A percentile compares a stretch with the other conserved stretches of the same genome.
Evolutionary conservation across 2,888 invertebrate genomes (phyloP).

Genomic region (Rotaria socialis): DNA sequence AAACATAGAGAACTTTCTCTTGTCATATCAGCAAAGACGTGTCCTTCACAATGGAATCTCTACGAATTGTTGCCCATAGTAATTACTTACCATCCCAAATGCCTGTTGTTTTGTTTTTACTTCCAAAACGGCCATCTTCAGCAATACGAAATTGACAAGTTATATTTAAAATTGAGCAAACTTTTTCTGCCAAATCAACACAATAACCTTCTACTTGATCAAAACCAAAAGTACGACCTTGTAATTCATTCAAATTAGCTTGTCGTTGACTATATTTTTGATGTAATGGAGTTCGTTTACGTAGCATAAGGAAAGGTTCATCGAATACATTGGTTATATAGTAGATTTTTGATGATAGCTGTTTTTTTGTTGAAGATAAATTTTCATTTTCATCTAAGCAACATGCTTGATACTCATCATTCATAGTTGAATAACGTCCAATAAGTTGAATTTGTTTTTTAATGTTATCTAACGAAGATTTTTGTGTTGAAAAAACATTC

Average conservation of each 20-base stretch:
- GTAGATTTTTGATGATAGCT: not conserved
- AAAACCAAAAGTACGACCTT: not conserved
- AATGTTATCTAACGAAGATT: not conserved
- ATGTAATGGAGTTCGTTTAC: not conserved
- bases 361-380: not conserved
- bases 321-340: conserved; percentile 18
- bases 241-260: not conserved
- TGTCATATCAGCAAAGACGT: too few species aligned
- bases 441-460: not conserved
- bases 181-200: conserved; percentile 79
- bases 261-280: not conserved
- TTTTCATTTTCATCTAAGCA: not conserved
- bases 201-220: conserved; percentile 68
- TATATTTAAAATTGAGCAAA: conserved; percentile 74
- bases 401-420: conserved; percentile 8
- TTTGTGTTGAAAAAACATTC: not conserved
- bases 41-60: too few species aligned
- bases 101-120: not conserved
- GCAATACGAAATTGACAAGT: conserved; percentile 64
- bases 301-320: conserved; percentile 16
- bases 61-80: not conserved
- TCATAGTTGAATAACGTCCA: not conserved
- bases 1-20: too few species aligned
- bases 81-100: conserved; percentile 11
- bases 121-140: conserved; percentile 43